phyloP scores from a whole-genome alignment of 2,113 vertebrate genomes.

The Cottus gobio region DNA sequence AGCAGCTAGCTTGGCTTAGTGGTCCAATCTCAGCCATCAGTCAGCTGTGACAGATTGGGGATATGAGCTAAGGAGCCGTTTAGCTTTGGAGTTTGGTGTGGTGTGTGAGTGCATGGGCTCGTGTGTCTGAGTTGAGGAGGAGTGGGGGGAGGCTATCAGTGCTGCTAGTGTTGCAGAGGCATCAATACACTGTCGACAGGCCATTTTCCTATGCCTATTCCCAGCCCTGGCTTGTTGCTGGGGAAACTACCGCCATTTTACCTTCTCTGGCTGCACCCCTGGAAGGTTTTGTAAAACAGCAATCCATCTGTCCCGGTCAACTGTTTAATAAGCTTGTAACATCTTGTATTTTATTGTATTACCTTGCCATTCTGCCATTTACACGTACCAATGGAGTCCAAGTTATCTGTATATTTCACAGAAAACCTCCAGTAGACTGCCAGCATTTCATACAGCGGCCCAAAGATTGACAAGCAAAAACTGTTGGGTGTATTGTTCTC shows the following conservation, averaged over 20 bases:
- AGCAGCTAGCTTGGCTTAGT: conserved; percentile 76
- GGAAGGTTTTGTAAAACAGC: conserved; percentile 63
- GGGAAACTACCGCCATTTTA: conserved; percentile 83
- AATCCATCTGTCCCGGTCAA: conserved; percentile 5
- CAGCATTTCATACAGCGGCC: background rate
- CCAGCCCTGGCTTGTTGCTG: conserved; percentile 82
- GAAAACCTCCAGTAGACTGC: conserved; percentile 1
- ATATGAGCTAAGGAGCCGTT: conserved; percentile 81
- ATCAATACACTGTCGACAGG: conserved; percentile 84
- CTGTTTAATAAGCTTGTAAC: conserved; percentile 5
- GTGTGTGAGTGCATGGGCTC: conserved; percentile 56
- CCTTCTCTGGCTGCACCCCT: conserved; percentile 64
- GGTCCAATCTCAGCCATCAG: conserved; percentile 79
- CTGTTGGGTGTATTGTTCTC: background rate
- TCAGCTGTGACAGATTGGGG: conserved; percentile 83
- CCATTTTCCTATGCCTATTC: conserved; percentile 82
- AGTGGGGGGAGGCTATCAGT: conserved; percentile 54
- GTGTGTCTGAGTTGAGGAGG: conserved; percentile 54
- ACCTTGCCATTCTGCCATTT: background rate
- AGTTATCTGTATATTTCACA: background rate
- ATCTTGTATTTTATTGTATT: conserved; percentile 1
- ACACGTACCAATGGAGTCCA: background rate
- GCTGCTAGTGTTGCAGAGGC: conserved; percentile 81
- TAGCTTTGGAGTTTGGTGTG: conserved; percentile 71
- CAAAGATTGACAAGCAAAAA: conserved; percentile 2